phyloP scores from a whole-genome alignment of 2,113 vertebrate genomes.

The Prunella fulvescens region DNA sequence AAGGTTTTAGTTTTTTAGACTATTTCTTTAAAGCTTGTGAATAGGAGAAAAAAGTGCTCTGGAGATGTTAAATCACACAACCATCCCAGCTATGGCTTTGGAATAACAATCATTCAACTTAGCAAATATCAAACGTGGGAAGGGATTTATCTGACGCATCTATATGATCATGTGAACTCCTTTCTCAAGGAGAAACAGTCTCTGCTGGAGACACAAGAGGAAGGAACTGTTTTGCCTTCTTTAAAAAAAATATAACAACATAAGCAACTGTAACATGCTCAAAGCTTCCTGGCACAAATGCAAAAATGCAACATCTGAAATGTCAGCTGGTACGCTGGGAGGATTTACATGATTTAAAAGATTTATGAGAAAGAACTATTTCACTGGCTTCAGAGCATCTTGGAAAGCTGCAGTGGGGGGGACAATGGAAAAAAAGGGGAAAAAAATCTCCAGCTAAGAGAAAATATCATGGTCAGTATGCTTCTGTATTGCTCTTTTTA shows the following conservation, averaged over 20 bases:
- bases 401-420: background rate
- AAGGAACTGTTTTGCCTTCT: constrained; percentile 48
- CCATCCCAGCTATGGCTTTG: constrained; percentile 8
- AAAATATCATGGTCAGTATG: background rate
- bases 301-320: constrained; percentile 65
- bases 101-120: constrained; percentile 26
- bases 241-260: constrained; percentile 42
- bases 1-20: background rate
- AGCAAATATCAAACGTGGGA: constrained; percentile 46
- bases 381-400: background rate
- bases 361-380: background rate
- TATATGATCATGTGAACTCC: constrained; percentile 34
- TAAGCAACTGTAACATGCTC: constrained; percentile 11
- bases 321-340: background rate
- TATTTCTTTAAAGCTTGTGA: constrained; percentile 2
- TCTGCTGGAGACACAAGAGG: constrained; percentile 22
- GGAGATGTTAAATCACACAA: background rate
- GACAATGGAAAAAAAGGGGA: background rate
- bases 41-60: background rate
- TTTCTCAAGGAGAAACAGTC: constrained; percentile 26
- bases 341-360: constrained; percentile 7
- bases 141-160: constrained; percentile 53
- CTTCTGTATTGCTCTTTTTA: background rate
- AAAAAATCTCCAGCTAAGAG: background rate
- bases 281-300: constrained; percentile 37